Conservation (phyloP, 2,888 invertebrate species). For the Heliconius charithonia region DNA sequence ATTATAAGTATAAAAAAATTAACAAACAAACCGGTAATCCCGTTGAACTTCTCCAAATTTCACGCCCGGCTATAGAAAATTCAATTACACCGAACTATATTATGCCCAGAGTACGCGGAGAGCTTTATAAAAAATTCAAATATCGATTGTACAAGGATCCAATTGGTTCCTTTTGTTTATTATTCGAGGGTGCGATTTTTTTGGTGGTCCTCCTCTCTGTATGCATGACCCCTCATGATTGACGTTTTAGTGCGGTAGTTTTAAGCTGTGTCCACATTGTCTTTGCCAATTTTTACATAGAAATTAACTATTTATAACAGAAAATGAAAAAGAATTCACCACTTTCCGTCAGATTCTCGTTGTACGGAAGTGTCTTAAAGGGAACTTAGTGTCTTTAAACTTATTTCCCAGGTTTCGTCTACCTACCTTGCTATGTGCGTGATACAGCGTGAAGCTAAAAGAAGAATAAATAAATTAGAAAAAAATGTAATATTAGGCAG, state of each 20-base stretch:
- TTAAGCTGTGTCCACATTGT: background rate
- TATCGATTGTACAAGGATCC: constrained; percentile 49
- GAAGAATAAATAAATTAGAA: no score
- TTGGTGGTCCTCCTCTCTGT: constrained; percentile 13
- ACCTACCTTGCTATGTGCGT: no score
- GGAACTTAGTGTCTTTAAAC: no score
- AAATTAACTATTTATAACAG: background rate
- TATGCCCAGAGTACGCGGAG: constrained; percentile 36
- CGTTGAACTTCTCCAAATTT: constrained; percentile 21
- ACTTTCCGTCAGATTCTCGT: no score
- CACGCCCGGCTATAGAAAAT: constrained; percentile 30
- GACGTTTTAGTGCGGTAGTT: constrained; percentile 10
- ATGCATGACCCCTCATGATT: constrained; percentile 27
- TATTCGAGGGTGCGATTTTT: constrained; percentile 47
- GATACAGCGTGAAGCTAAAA: no score
- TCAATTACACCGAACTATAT: constrained; percentile 35
- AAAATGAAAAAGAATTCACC: background rate
- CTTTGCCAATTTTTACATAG: background rate
- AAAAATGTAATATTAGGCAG: no score
- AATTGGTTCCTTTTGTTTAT: constrained; percentile 52
- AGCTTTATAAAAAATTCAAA: constrained; percentile 52
- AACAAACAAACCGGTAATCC: constrained; percentile 14
- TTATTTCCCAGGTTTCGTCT: no score
- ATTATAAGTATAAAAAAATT: background rate
- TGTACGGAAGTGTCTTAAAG: no score